Evolutionary conservation across 2,888 invertebrate genomes (phyloP), one percentile per base, ranked within the genome.

Genomic region (Teleiodes luculella): DNA sequence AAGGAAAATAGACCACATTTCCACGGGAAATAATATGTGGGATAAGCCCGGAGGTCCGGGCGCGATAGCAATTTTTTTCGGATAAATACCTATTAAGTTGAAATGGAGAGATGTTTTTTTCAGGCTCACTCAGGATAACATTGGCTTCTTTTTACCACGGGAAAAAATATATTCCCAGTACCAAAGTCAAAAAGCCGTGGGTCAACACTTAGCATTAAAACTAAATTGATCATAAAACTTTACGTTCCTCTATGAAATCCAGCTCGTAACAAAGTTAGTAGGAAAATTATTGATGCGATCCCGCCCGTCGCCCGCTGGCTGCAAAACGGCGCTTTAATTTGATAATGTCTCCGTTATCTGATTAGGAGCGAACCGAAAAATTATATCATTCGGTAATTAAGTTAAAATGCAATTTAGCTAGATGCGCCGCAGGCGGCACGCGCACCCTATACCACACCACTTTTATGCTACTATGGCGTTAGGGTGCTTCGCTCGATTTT

Each of bases 361-460:
- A 88, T 89, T 89, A 89, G 74, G 74, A 75, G 68, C 68, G 86
- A 78, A 86, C 84, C 87, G 86, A 88, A 88, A 89, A 89, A 88
- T 89, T 88, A 88, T 87, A 88, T 88, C 81, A 80, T 81, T 75
- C 69, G 57, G 68, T 88, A 88, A 89, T 89, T 87, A 83, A 84
- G 86, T 89, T 88, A 89, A 88, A 89, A 85, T 82, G 86, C 87
- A 89, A 89, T 89, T 88, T 82, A 80, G 88, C 36, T 50, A 80
- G 80, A 81, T 80, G 83, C 83, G 81, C 84, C 80, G 69, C 84
- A 72, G 82, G 84, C 74, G 82, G 78, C 85, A 77, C 78, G 78
- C 80, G 80, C 66, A 57, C n/a, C n/a, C n/a, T n/a, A n/a, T 14
- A 31, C 31, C 39, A 28, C 36, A 67, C 61, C 74, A 70, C 74